Conservation (phyloP, 2,888 invertebrate genomes). For the Sphecodes monilicornis region DNA sequence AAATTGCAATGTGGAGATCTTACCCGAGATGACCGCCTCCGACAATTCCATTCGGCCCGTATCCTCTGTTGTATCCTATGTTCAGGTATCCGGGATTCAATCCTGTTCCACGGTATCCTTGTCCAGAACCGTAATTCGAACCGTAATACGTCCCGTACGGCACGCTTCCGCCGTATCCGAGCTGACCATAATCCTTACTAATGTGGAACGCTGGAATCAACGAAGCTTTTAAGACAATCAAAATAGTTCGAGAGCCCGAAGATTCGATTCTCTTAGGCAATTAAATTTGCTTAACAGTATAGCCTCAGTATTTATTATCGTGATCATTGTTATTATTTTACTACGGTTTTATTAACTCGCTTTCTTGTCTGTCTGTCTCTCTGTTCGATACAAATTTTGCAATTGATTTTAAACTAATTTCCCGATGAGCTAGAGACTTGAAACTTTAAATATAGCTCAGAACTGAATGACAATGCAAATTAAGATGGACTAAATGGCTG, state of each 20-base stretch:
- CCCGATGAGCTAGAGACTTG: too few species aligned
- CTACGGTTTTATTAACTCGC: too few species aligned
- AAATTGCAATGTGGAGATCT: constrained; percentile 37
- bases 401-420: too few species aligned
- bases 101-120: constrained; percentile 66
- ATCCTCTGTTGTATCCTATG: constrained; percentile 67
- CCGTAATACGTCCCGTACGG: constrained; percentile 66
- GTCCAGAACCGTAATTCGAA: constrained; percentile 68
- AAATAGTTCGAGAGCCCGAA: neutral
- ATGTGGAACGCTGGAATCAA: constrained; percentile 71
- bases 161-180: constrained; percentile 39
- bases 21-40: constrained; percentile 76
- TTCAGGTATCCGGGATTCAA: constrained; percentile 59
- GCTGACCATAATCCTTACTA: constrained; percentile 73
- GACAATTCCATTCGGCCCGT: constrained; percentile 65
- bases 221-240: constrained; percentile 38
- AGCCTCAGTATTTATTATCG: too few species aligned
- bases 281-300: neutral
- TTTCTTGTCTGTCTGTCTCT: too few species aligned
- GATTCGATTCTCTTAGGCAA: neutral
- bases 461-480: too few species aligned
- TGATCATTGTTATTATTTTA: too few species aligned
- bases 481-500: too few species aligned
- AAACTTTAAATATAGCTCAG: too few species aligned
- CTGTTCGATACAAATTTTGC: too few species aligned